Base-by-base conservation (phyloP, 1,140 invertebrate species). In the Berghia stephanieae region DNA sequence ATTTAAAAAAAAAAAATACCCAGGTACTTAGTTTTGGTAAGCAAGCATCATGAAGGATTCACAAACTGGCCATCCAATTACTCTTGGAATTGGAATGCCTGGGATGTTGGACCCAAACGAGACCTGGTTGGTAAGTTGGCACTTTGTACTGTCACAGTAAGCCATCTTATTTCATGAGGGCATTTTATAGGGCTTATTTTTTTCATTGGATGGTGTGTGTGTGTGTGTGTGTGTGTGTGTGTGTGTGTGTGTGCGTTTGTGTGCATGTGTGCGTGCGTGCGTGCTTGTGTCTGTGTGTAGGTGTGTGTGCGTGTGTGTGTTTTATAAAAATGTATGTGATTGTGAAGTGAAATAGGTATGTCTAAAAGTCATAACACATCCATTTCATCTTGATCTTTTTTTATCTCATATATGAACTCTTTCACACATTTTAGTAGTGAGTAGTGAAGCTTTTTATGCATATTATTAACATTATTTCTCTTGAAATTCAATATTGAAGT, bases 61-160 rank as follows among this genome's bases (percentile, higher is more conserved):
- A 84, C 83, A n/a, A 85, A 83, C 63, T 89, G 87, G 87, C 85
- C 86, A 31, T 86, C 88, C 8, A 86, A 86, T 24, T 80, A 84
- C 60, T 88, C 87, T 24, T 89, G 82, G 68, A 89, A 86, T 74
- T 89, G 88, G 88, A 89, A 89, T 78, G 81, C 87, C 16, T 83
- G 83, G 66, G 86, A 86, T 46, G 84, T 87, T 67, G 88, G 88
- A 44, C 86, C 88, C 16, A 84, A 86, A n/a, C 78, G 85, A 79
- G 88, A 89, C 80, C 80, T 89, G 40, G 85, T 89, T 74, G 87
- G 85, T 85, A 79, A 77, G 82, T 86, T 96, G 13, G 90, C 42
- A 24, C n/a, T 43, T n/a, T n/a, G n/a, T n/a, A n/a, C 69, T 44
- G 38, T 71, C 55, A 27, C 55, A 27, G 24, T 24, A 27, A 63